A percentile compares a stretch with the other conserved stretches of the same genome.
phyloP scores from a whole-genome alignment of 1,140 invertebrate genomes.

The Melitaea cinxia region DNA sequence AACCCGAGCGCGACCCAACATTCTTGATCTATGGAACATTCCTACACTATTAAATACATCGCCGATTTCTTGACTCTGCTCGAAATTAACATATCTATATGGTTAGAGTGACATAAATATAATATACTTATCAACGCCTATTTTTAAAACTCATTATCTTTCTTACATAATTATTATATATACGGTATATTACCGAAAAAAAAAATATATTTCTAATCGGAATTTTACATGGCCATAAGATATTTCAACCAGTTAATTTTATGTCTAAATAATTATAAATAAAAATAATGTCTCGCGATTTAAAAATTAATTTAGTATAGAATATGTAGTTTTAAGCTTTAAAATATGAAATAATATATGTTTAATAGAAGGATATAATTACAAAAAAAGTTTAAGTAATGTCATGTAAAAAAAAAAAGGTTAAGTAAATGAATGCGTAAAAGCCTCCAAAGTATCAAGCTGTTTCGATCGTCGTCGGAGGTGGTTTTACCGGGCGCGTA shows the following conservation, averaged over 20 bases:
- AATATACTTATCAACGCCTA: neutral
- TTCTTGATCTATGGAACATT: slow-evolving; percentile 59
- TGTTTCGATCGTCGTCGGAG: slow-evolving; percentile 45
- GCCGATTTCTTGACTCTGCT: neutral
- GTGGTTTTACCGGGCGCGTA: slow-evolving; percentile 76
- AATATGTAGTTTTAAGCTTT: too few species aligned
- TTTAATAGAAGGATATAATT: too few species aligned
- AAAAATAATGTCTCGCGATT: neutral
- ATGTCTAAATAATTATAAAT: neutral
- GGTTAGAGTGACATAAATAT: neutral
- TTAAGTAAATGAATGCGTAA: slow-evolving; percentile 10
- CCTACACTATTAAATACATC: slow-evolving; percentile 19
- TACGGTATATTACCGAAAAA: neutral
- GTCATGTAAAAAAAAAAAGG: neutral
- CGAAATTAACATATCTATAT: slow-evolving; percentile 3
- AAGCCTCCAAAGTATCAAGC: slow-evolving; percentile 60
- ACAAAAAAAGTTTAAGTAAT: neutral
- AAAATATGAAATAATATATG: too few species aligned
- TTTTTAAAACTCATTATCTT: neutral
- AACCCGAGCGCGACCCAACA: slow-evolving; percentile 54
- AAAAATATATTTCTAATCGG: slow-evolving; percentile 2
- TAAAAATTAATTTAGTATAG: too few species aligned
- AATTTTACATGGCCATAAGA: neutral
- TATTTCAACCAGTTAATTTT: neutral
- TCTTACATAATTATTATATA: too few species aligned